Evolutionary conservation across 2,797 vertebrate genomes (phyloP).

Genomic region (Buceros bicornis): DNA sequence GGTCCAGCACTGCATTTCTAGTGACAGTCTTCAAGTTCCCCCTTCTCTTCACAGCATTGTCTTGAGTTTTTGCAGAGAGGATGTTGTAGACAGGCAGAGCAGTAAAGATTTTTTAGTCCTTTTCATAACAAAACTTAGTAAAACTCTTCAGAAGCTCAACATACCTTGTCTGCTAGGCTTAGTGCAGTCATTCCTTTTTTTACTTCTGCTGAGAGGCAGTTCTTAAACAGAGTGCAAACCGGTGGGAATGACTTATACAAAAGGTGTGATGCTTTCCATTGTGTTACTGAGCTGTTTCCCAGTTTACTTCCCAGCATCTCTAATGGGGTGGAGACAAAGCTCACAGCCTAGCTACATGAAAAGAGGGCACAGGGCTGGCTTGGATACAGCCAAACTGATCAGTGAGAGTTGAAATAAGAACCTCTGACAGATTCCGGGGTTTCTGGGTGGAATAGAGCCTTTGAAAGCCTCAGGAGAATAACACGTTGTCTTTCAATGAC

Average conservation of each 20-base stretch:
- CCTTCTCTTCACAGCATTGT: not conserved
- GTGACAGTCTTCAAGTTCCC: not conserved
- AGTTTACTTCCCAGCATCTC: not conserved
- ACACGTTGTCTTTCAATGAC: not conserved
- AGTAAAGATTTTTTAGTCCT: slow-evolving; percentile 1
- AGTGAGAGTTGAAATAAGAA: slow-evolving; percentile 5
- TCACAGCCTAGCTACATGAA: not conserved
- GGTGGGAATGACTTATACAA: not conserved
- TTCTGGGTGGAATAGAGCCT: slow-evolving; percentile 13
- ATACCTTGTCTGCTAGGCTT: not conserved
- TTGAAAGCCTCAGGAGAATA: slow-evolving; percentile 8
- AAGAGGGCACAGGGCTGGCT: not conserved
- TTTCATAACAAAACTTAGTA: not conserved
- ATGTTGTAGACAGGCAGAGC: not conserved
- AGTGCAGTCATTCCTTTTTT: not conserved
- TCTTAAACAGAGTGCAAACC: not conserved
- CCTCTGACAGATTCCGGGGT: not conserved
- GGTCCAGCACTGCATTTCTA: not conserved
- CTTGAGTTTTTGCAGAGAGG: not conserved
- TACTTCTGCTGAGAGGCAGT: not conserved
- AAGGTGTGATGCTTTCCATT: not conserved
- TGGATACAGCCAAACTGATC: not conserved
- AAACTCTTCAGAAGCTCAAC: not conserved
- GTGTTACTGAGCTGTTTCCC: not conserved
- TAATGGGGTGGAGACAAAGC: not conserved